Evolutionary conservation across 1,140 invertebrate genomes (phyloP).

Genomic region (Drosophila baimaii): DNA sequence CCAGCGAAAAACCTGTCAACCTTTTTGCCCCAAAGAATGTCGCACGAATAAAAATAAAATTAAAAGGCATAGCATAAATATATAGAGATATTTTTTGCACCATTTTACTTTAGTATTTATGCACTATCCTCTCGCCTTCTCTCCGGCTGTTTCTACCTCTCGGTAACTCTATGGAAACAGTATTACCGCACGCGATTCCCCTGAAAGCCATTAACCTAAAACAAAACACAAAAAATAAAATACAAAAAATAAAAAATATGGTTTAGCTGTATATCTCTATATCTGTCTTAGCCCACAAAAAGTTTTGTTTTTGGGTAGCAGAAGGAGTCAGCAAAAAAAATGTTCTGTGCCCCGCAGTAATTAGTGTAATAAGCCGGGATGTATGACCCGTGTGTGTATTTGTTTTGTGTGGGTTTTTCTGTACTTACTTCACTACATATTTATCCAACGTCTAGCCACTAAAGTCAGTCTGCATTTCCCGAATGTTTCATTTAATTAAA

Average conservation of each 20-base stretch:
- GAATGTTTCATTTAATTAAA: conserved; percentile 5
- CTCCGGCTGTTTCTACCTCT: conserved; percentile 14
- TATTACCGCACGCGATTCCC: conserved; percentile 80
- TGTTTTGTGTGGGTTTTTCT: conserved; percentile 11
- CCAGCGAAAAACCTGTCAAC: conserved; percentile 11
- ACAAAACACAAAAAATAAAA: conserved; percentile 35
- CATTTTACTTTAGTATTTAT: conserved; percentile 43
- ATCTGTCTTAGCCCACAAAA: conserved; percentile 60
- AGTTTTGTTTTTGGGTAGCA: conserved; percentile 43
- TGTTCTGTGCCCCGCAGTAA: conserved; percentile 58
- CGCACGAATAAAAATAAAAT: conserved; percentile 76
- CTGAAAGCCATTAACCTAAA: conserved; percentile 74
- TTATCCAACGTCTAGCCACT: conserved; percentile 14
- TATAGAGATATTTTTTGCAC: conserved; percentile 40
- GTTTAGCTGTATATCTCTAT: conserved; percentile 53
- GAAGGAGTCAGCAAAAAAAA: conserved; percentile 4
- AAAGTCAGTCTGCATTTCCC: background rate
- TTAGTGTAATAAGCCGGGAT: conserved; percentile 80
- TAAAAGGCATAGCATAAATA: conserved; percentile 61
- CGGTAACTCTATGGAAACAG: conserved; percentile 60
- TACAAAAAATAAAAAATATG: conserved; percentile 20
- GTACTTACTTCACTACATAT: background rate
- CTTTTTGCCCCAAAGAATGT: conserved; percentile 65
- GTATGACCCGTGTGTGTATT: conserved; percentile 20
- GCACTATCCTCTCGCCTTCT: conserved; percentile 22